Conservation (phyloP, 2,113 vertebrate species). For the Colius striatus region DNA sequence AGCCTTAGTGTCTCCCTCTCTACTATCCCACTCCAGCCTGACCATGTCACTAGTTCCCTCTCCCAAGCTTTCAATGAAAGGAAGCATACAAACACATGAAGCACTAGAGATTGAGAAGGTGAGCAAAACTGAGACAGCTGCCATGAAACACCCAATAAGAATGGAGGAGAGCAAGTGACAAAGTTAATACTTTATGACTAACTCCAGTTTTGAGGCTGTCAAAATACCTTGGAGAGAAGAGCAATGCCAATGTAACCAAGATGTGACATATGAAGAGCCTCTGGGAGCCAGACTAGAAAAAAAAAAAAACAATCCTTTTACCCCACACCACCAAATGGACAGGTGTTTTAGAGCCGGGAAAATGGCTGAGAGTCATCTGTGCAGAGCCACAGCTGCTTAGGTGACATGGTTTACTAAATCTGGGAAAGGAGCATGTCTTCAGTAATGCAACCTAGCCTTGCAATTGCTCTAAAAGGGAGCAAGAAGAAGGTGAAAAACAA, state of each 20-base stretch:
- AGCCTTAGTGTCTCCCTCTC: neutral
- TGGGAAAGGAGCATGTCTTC: neutral
- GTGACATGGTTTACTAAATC: neutral
- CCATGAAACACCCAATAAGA: neutral
- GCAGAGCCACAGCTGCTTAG: neutral
- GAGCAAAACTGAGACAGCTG: neutral
- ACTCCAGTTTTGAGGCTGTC: neutral
- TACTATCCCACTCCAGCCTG: neutral
- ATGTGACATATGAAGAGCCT: neutral
- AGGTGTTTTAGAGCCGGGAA: neutral
- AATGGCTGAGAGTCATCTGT: neutral
- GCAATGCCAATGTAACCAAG: neutral
- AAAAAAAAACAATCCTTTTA: neutral
- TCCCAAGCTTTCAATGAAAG: neutral
- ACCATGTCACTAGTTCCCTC: neutral
- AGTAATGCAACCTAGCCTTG: neutral
- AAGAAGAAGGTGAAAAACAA: neutral
- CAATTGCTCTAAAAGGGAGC: neutral
- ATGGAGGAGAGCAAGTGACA: neutral
- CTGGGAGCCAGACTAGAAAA: neutral
- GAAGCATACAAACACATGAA: rapidly evolving
- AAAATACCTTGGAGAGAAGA: neutral
- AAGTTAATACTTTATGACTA: neutral
- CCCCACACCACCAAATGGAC: neutral
- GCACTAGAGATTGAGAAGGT: neutral